phyloP scores from a whole-genome alignment of 1,140 invertebrate species.

The Lanistes nyassanus region DNA sequence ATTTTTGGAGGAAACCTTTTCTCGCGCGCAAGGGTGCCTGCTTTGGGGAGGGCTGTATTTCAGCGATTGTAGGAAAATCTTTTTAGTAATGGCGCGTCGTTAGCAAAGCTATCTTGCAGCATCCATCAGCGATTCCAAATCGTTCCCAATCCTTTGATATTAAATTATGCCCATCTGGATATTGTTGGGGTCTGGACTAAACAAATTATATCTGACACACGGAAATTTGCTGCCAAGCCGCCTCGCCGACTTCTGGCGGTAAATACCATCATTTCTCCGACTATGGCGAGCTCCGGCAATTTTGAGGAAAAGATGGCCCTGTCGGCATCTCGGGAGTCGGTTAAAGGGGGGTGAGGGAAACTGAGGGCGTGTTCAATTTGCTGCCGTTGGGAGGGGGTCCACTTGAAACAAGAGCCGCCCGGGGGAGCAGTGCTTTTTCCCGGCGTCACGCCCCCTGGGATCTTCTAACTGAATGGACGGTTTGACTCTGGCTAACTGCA shows the following conservation, averaged over 20 bases:
- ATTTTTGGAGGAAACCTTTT: too few relatives aligned
- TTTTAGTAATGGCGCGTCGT: slow-evolving; percentile 21
- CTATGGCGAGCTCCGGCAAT: slow-evolving; percentile 17
- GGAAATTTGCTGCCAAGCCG: slow-evolving; percentile 21
- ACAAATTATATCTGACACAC: slow-evolving; percentile 26
- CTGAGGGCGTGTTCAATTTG: slow-evolving; percentile 24
- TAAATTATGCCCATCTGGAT: slow-evolving; percentile 27
- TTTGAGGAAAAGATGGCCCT: slow-evolving; percentile 20
- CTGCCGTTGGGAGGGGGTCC: slow-evolving; percentile 21
- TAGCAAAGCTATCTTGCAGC: slow-evolving; percentile 9
- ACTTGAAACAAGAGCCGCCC: slow-evolving; percentile 19
- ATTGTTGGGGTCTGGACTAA: slow-evolving; percentile 19
- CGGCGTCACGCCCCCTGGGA: slow-evolving; percentile 17
- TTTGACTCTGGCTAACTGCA: too few relatives aligned
- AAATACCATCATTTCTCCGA: slow-evolving; percentile 24
- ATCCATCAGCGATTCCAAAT: slow-evolving; percentile 28
- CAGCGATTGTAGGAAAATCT: slow-evolving; percentile 7
- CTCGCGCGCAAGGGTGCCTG: too few relatives aligned
- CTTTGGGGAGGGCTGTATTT: not conserved
- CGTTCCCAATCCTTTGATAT: slow-evolving; percentile 29
- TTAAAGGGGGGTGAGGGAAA: not conserved
- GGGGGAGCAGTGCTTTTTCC: slow-evolving; percentile 15
- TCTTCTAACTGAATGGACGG: slow-evolving; percentile 16
- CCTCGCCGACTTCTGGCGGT: not conserved
- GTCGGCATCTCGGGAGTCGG: slow-evolving; percentile 5